Evolutionary conservation across 1,140 invertebrate species (phyloP).

Genomic region (Temnothorax curvispinosus): DNA sequence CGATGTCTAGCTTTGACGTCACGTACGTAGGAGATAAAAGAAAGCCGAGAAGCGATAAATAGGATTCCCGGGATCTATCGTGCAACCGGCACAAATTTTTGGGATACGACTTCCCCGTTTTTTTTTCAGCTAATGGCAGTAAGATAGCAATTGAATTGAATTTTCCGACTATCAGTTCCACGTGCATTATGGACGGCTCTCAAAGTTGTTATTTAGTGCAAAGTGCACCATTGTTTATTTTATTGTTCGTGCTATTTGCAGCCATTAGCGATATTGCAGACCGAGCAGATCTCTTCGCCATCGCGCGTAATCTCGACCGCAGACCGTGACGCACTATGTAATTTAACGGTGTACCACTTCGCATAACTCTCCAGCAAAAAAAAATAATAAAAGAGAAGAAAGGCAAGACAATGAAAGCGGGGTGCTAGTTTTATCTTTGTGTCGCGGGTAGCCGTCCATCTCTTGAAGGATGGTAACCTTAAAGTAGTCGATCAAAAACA

Average conservation of each 20-base stretch:
- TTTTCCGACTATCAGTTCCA: neutral
- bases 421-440: slow-evolving; percentile 9
- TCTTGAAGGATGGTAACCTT: neutral
- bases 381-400: neutral
- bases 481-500: slow-evolving; percentile 40
- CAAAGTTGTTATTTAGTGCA: slow-evolving; percentile 1
- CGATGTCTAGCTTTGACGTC: slow-evolving; percentile 5
- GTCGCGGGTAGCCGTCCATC: neutral
- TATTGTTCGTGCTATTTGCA: neutral
- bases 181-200: neutral
- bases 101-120: neutral
- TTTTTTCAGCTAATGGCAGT: neutral
- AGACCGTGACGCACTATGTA: neutral
- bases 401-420: neutral
- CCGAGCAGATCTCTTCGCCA: neutral
- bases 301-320: slow-evolving; percentile 23
- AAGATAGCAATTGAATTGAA: slow-evolving; percentile 3
- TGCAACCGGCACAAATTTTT: slow-evolving; percentile 9
- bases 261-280: slow-evolving; percentile 40
- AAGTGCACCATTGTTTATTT: slow-evolving; percentile 6
- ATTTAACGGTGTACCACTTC: slow-evolving; percentile 13
- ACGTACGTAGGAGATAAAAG: neutral
- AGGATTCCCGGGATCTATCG: neutral
- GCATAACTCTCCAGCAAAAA: neutral
- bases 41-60: neutral